Evolutionary conservation across 1,140 invertebrate species (phyloP), one percentile per base, ranked within the genome.

Genomic region (Drosophila persimilis): DNA sequence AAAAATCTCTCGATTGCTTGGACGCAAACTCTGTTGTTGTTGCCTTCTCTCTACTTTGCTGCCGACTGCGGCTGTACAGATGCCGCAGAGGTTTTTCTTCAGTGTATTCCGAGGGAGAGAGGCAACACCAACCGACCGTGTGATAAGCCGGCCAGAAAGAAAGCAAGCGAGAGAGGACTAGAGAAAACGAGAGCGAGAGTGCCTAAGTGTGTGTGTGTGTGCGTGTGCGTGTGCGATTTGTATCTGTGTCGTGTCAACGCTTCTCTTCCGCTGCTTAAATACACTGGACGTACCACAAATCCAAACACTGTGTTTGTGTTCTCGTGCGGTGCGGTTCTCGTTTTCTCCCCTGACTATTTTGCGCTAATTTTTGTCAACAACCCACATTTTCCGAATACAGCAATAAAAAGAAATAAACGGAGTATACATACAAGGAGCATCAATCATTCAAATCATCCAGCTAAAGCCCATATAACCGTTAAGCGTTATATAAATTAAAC

Each of bases 301-400:
- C 72, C 66, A 63, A 59, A 70, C 85, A 90, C 63, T 84, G 76
- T 90, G 79, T 89, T 85, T 86, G 73, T 89, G 89, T 86, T 67
- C 78, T 89, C 81, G 89, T 89, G 66, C 80, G 75, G 76, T 86
- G 58, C 79, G 85, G 80, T 89, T 90, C 84, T 83, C 73, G 72
- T 70, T 85, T n/a, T 53, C 35, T 73, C 62, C 56, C 52, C 73
- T 52, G 65, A 66, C 44, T 81, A 67, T 72, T 77, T 86, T 88
- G 81, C 83, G 83, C 83, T 88, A 80, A 70, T 83, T 78, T 78
- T 79, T 86, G 83, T 81, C 83, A 71, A 81, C 73, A 81, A 81
- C 62, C 62, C 67, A 70, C 60, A 55, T 67, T 31, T 22, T 65
- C 71, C 44, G 74, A 55, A 65, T 55, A 85, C 67, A 85, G 80